Evolutionary conservation across 2,113 vertebrate genomes (phyloP).

Genomic region (Ophiodon elongatus): DNA sequence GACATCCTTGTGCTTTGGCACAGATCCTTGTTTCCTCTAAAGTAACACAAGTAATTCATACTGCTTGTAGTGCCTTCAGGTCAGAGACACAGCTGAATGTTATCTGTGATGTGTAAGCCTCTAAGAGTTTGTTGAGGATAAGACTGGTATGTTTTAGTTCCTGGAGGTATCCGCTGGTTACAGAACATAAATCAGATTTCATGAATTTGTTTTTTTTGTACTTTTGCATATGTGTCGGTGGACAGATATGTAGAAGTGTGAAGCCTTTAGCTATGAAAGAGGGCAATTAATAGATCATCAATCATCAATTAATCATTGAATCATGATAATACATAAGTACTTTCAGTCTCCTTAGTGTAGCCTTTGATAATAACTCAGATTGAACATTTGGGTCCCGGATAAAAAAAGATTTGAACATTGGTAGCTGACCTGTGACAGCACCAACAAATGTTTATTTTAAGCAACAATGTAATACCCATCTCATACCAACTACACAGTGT

Average conservation of each 20-base stretch:
- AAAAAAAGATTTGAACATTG: neutral
- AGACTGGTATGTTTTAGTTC: constrained; percentile 30
- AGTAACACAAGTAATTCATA: constrained; percentile 35
- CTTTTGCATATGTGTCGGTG: neutral
- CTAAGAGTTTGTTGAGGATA: constrained; percentile 5
- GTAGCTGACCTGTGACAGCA: constrained; percentile 1
- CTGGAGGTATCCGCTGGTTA: constrained; percentile 3
- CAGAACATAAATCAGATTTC: constrained; percentile 13
- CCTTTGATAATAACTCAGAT: neutral
- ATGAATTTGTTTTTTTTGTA: neutral
- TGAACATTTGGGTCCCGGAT: neutral
- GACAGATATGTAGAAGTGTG: neutral
- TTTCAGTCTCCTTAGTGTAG: neutral
- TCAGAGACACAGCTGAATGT: constrained; percentile 41
- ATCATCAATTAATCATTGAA: too few relatives aligned
- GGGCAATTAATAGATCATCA: neutral
- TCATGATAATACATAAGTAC: neutral
- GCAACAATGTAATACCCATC: neutral
- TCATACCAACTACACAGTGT: neutral
- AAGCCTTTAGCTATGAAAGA: neutral
- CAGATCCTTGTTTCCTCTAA: constrained; percentile 57
- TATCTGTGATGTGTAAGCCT: constrained; percentile 34
- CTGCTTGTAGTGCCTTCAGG: constrained; percentile 36
- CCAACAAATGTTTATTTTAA: neutral
- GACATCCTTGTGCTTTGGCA: constrained; percentile 26